phyloP scores from a whole-genome alignment of 2,888 invertebrate species.

The Drymonia ruficornis region DNA sequence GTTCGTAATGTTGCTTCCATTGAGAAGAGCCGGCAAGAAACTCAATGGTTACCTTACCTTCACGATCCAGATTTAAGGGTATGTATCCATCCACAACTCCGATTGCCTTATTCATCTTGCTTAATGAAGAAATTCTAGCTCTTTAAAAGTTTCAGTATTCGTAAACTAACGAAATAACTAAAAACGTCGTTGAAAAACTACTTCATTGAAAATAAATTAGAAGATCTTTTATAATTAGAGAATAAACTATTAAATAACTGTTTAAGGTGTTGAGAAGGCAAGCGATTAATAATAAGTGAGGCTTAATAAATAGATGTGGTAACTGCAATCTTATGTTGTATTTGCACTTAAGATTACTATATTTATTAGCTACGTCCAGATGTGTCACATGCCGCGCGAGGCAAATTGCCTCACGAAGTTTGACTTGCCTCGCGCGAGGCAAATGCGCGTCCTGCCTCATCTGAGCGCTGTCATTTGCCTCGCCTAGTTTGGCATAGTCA shows the following conservation, averaged over 20 bases:
- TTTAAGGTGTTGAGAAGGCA: background rate
- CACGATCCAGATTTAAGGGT: conserved; percentile 12
- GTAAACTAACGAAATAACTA: background rate
- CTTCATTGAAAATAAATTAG: too few species aligned
- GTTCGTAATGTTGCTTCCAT: too few species aligned
- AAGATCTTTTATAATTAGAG: too few species aligned
- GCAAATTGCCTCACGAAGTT: too few species aligned
- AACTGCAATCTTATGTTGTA: background rate
- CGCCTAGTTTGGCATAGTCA: too few species aligned
- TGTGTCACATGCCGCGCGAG: too few species aligned
- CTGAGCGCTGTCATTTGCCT: too few species aligned
- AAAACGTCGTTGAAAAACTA: background rate
- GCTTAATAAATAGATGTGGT: background rate
- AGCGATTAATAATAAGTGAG: background rate
- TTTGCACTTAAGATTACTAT: conserved; percentile 2
- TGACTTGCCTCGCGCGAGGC: too few species aligned
- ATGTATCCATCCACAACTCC: background rate
- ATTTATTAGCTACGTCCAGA: too few species aligned
- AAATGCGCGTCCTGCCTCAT: too few species aligned
- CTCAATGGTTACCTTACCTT: conserved; percentile 25
- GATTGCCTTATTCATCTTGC: background rate
- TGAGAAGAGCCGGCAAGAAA: too few species aligned
- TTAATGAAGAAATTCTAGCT: background rate
- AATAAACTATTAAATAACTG: background rate
- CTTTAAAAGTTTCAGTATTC: background rate